Conservation (phyloP, 1,140 invertebrate genomes). For the Sycophila sp. region DNA sequence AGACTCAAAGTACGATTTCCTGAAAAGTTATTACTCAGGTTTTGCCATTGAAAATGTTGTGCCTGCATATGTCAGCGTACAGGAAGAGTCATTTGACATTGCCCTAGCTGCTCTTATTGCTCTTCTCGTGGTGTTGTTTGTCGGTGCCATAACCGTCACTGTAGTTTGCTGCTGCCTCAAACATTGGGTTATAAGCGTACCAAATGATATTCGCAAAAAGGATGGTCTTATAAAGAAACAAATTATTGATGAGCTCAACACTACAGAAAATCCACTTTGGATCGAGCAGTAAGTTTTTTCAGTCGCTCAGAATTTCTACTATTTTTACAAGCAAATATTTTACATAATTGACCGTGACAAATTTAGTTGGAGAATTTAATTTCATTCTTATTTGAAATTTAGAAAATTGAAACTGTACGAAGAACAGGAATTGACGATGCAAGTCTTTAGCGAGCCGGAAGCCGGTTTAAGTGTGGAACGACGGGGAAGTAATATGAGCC, state of each 20-base stretch:
- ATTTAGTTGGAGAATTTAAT: not conserved
- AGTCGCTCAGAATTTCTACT: not conserved
- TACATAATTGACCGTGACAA: not conserved
- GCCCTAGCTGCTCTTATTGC: conserved; percentile 87
- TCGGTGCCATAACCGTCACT: conserved; percentile 86
- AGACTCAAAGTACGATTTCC: conserved; percentile 85
- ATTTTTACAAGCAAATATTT: not conserved
- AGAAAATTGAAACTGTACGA: conserved; percentile 90
- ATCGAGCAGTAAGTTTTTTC: conserved; percentile 82
- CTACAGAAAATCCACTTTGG: conserved; percentile 93
- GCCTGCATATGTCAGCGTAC: conserved; percentile 66
- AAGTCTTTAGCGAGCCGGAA: conserved; percentile 87
- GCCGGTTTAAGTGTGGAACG: conserved; percentile 63
- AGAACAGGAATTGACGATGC: conserved; percentile 93
- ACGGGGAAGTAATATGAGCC: conserved; percentile 66
- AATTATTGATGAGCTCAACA: conserved; percentile 85
- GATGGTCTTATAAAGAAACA: conserved; percentile 84
- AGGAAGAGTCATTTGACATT: conserved; percentile 83
- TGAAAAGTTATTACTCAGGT: conserved; percentile 80
- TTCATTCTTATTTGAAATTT: conserved; percentile 20
- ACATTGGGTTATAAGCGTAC: conserved; percentile 82
- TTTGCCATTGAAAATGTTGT: conserved; percentile 88
- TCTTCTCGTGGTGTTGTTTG: conserved; percentile 84
- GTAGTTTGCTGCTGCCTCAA: conserved; percentile 89
- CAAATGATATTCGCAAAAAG: conserved; percentile 75